Evolutionary conservation across 1,140 invertebrate genomes (phyloP).

Genomic region (Zophobas atratus): DNA sequence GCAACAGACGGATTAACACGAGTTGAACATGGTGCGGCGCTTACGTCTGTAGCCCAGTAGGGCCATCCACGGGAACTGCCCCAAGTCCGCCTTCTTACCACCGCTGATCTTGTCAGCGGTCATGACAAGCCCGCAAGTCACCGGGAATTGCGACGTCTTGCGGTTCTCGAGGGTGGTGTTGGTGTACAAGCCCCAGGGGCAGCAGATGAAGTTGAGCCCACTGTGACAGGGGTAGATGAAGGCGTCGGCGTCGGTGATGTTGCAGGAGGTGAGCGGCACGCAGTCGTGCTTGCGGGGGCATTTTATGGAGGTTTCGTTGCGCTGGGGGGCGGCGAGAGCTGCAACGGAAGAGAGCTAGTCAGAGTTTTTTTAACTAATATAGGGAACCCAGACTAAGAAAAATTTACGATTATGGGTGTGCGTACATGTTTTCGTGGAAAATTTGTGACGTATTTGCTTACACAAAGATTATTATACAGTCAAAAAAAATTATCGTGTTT

Average conservation of each 20-base stretch:
- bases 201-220: constrained; percentile 34
- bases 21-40: background rate
- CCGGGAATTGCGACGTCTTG: constrained; percentile 49
- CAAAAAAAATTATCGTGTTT: no score
- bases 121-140: constrained; percentile 54
- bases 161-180: constrained; percentile 12
- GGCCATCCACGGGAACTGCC: constrained; percentile 70
- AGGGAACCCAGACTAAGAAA: no score
- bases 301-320: background rate
- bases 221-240: constrained; percentile 32
- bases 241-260: background rate
- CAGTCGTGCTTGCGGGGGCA: constrained; percentile 7
- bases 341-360: no score
- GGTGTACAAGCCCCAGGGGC: constrained; percentile 1
- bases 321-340: no score
- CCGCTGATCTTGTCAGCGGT: constrained; percentile 67
- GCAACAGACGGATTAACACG: constrained; percentile 22
- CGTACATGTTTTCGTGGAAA: no score
- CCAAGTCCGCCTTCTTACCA: constrained; percentile 66
- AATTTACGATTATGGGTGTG: no score
- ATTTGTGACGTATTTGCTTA: no score
- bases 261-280: background rate
- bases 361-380: no score
- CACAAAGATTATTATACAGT: no score
- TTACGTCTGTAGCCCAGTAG: constrained; percentile 67